These are phyloP conservation scores for Fopius arisanus DNA, from an alignment of 1,140 invertebrate genomes.

Conservation along the genomic window DNA sequence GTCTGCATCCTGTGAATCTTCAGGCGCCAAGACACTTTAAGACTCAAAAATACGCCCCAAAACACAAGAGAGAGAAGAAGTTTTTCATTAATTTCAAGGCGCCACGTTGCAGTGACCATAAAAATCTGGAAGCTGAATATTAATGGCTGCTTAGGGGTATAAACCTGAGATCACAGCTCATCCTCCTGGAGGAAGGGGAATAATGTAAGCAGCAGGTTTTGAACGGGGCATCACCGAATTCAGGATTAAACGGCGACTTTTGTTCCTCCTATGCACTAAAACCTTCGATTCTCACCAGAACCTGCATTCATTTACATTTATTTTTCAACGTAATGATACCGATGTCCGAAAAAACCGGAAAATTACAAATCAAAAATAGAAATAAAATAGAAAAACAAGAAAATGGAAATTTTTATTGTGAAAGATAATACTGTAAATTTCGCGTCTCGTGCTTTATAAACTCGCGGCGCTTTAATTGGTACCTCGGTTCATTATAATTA, in stretches of 20 bases:
- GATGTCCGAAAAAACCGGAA: too few species aligned
- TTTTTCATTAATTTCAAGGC: constrained; percentile 43
- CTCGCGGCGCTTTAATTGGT: background rate
- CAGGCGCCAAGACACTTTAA: constrained; percentile 5
- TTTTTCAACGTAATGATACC: background rate
- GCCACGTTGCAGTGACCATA: constrained; percentile 28
- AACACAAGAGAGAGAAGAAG: constrained; percentile 14
- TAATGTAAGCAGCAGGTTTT: constrained; percentile 4
- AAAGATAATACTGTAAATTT: too few species aligned
- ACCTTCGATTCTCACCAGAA: background rate
- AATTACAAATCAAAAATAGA: too few species aligned
- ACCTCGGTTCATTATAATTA: background rate
- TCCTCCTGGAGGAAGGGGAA: background rate
- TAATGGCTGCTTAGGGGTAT: constrained; percentile 36
- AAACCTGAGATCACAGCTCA: background rate
- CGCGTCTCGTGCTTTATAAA: too few species aligned
- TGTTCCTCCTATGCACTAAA: background rate
- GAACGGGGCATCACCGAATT: background rate
- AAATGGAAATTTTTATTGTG: too few species aligned
- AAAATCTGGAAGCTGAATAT: constrained; percentile 46
- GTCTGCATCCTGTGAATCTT: constrained; percentile 13
- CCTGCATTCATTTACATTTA: background rate
- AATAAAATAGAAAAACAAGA: background rate
- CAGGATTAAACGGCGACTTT: constrained; percentile 2
- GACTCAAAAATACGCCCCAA: background rate